phyloP scores from a whole-genome alignment of 2,113 vertebrate species.

The Sceloporus undulatus region DNA sequence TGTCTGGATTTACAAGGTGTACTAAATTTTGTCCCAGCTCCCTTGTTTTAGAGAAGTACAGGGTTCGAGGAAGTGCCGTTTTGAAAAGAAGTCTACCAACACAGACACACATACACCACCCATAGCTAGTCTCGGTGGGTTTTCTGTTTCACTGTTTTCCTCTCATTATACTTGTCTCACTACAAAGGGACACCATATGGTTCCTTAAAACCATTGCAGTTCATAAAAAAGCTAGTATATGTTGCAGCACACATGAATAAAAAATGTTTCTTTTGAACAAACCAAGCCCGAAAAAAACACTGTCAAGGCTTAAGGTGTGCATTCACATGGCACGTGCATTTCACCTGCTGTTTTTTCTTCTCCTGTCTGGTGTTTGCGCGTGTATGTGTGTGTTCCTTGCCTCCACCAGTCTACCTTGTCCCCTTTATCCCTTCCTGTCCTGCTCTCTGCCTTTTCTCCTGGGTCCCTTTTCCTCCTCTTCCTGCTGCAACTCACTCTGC shows the following conservation, averaged over 20 bases:
- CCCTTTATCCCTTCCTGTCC: conserved; percentile 86
- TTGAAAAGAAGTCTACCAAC: not conserved
- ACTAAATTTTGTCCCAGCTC: not conserved
- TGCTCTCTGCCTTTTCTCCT: conserved; percentile 84
- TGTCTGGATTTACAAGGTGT: too few relatives aligned
- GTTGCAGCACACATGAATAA: not conserved
- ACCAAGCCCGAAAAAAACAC: conserved; percentile 75
- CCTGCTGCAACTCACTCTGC: conserved; percentile 79
- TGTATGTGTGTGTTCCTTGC: conserved; percentile 72
- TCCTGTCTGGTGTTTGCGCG: conserved; percentile 48
- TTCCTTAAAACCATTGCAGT: not conserved
- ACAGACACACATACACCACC: too few relatives aligned
- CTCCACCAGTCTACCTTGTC: conserved; percentile 88
- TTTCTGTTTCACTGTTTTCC: not conserved
- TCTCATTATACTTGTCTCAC: not conserved
- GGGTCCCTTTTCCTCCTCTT: conserved; percentile 83
- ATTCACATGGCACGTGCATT: not conserved
- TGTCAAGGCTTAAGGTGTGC: conserved; percentile 36
- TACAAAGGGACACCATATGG: not conserved
- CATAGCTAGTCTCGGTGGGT: too few relatives aligned
- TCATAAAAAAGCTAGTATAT: not conserved
- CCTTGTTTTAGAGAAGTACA: not conserved
- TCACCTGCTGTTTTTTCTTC: conserved; percentile 62
- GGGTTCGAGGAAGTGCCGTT: not conserved
- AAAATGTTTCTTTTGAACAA: not conserved